Base-by-base conservation (phyloP, 1,140 invertebrate species). In the Catajapyx aquilonaris region DNA sequence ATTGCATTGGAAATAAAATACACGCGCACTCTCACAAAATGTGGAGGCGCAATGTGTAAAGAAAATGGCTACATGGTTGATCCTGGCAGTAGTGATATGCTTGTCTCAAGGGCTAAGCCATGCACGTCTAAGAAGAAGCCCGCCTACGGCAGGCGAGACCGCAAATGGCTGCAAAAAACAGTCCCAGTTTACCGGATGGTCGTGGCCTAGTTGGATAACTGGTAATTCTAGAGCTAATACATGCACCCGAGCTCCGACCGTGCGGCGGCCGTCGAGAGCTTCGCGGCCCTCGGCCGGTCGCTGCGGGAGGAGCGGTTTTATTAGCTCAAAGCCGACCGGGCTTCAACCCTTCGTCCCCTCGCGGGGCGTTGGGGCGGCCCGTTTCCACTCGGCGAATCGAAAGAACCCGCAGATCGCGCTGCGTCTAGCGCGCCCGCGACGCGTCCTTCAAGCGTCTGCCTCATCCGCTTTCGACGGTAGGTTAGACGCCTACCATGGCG, bases 21-120 rank as follows among this genome's bases (percentile, higher is more conserved):
- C n/a, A n/a, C n/a, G n/a, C n/a, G n/a, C n/a, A n/a, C n/a, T n/a
- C n/a, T n/a, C n/a, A n/a, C n/a, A n/a, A n/a, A n/a, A n/a, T n/a
- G n/a, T 38, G 23, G 13, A 19, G 15, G 17, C 21, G 35, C 23
- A 41, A 41, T 17, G 34, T 20, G 11, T 13, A 35, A 16, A 37
- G 22, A 30, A 21, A 44, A n/a, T n/a, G n/a, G 48, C 37, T 58
- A 57, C 49, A 59, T 59, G 60, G 55, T 64, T 61, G 60, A 60
- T 62, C 55, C 59, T 67, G 64, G 56, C 63, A 62, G 62, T 60
- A 59, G 55, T 64, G 53, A 65, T 66, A 61, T 65, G 62, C 55
- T 65, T 62, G 53, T 66, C 57, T 66, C 59, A 66, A 65, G 64
- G 63, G 65, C 63, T 65, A 64, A 62, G 58, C 60, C 61, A 64